A percentile compares a stretch with the other conserved stretches of the same genome.
These are phyloP conservation scores for Catharus ustulatus DNA, from an alignment of 2,797 vertebrate species.

Conservation along the genomic window DNA sequence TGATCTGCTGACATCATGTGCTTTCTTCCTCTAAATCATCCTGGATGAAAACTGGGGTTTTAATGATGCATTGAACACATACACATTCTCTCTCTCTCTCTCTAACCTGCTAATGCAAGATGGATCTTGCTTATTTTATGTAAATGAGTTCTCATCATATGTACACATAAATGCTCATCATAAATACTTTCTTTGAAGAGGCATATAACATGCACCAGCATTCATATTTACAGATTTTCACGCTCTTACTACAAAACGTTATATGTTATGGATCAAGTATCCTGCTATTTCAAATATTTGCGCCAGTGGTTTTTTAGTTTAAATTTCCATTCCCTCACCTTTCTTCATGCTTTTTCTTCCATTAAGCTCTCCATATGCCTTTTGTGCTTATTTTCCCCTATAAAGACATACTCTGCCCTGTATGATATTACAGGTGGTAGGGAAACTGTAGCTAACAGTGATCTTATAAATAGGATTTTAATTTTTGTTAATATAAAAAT, in stretches of 20 bases:
- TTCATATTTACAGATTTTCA: neutral
- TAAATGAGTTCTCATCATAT: neutral
- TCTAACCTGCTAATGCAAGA: neutral
- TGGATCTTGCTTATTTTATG: neutral
- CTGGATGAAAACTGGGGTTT: neutral
- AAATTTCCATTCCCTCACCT: neutral
- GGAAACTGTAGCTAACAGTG: neutral
- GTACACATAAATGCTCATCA: fast-evolving
- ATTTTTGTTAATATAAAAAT: neutral
- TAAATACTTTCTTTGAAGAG: neutral
- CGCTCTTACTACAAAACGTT: neutral
- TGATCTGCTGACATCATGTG: slow-evolving; percentile 9
- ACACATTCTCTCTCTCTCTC: neutral
- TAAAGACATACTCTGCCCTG: neutral
- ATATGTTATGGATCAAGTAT: neutral
- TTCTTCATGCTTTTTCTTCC: neutral
- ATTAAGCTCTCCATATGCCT: neutral
- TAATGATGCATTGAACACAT: neutral
- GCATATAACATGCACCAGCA: neutral
- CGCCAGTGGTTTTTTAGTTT: neutral
- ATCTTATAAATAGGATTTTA: neutral
- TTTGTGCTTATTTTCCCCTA: neutral
- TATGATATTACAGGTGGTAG: neutral
- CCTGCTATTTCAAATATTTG: neutral
- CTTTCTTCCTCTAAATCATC: neutral